Base-by-base conservation (phyloP, 2,888 invertebrate genomes). In the Rotaria magnacalcarata region DNA sequence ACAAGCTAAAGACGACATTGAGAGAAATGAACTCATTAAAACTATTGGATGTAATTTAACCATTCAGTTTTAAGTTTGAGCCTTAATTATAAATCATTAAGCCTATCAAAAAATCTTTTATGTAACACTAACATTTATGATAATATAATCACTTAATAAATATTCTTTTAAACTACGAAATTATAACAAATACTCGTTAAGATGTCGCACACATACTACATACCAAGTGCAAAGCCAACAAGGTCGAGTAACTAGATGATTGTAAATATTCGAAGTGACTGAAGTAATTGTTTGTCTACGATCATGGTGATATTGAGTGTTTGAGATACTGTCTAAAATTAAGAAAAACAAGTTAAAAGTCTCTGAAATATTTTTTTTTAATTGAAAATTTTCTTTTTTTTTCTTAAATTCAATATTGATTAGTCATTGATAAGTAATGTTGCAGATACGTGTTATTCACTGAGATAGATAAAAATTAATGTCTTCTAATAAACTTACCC, bases 121-220 rank as follows among this genome's bases (percentile, higher is more conserved):
- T 8, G 16, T 5, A 67, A 67, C 10, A 34, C 50, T 14, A 11
- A 16, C 16, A 27, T 19, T 14, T 67, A 16, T 10, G 34, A 27
- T 27, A 16, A 4, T 34, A 14, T 34, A 16, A 19, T 34, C 14
- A 4, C 14, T 27, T 7, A 34, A 11, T 34, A 34, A 16, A 27
- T 27, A 3, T 14, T 34, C 8, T 34, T 16, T 11, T 11, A 10
- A 67, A 67, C 6, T 0, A 16, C 34, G 16, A 67, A 4, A 34
- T 16, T 5, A 16, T 16, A 67, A 34, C 34, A 50, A 67, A 41
- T 16, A 6, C 7, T 16, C 7, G 19, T 2, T 8, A 34, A 67
- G 67, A 67, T 67, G 67, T 67, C 67, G 67, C 67, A 34, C 67
- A 67, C 27, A 34, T 67, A 67, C 67, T 67, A 67, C 67, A 67